Evolutionary conservation across 2,888 invertebrate genomes (phyloP), one percentile per base, ranked within the genome.

Genomic region (Zygogramma bicolorata): DNA sequence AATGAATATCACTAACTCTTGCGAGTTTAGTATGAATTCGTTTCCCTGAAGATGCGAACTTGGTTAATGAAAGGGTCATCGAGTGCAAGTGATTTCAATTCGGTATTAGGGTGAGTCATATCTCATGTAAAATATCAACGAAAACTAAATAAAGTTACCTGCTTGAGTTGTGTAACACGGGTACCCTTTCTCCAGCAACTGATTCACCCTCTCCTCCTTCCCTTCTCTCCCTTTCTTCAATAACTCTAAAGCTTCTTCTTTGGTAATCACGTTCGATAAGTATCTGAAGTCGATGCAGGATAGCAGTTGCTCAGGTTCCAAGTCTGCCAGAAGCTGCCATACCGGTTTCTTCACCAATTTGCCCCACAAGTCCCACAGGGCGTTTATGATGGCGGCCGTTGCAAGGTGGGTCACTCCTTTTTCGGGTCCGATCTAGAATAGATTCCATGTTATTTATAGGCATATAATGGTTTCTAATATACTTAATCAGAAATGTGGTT

Each of bases 281-380:
- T 89, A 92, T 84, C 95, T 92, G 85, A 97, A 97, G 85, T 97
- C 97, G 76, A 97, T 94, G 0, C 92, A 91, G 0, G 94, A 93
- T n/a, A 96, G 93, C 31, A 97, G 87, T 83, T 93, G 90, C 88
- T 97, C 94, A 0, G 97, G 96, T 74, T 92, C 91, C 90, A 97
- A 90, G 82, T 97, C 97, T 0, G 90, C 90, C 2, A 97, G 87
- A 0, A 97, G 88, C 83, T 93, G 93, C 97, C 97, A 97, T 0
- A 97, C 86, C 0, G 97, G 96, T 85, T 97, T 96, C 38, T 91
- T 90, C 84, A 95, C 93, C 7, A 94, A 87, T 80, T 94, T 92
- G 0, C 93, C 96, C 97, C 97, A 97, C 65, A 97, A 87, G 86
- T 97, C 97, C 97, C 97, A 97, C 2, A 97, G 85, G 0, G 96